Percentiles rank a stretch among this genome's conserved stretches.
These are phyloP conservation scores for Archocentrus centrarchus DNA, from an alignment of 2,113 vertebrate genomes.

Conservation along the genomic window DNA sequence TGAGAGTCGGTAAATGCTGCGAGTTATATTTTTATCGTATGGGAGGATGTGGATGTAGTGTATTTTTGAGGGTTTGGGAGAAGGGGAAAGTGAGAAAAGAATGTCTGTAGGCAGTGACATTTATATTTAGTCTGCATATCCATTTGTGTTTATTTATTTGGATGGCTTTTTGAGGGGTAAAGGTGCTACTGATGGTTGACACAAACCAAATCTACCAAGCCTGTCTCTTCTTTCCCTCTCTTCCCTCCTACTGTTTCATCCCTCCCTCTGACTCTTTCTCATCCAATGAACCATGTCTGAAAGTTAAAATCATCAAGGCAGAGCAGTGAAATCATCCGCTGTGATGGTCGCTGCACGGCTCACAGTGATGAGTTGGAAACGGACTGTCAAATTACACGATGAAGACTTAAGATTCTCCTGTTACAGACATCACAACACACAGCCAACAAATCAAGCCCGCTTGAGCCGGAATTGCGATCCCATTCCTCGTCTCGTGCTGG, in stretches of 20 bases:
- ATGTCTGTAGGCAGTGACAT: slow-evolving; percentile 52
- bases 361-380: slow-evolving; percentile 66
- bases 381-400: slow-evolving; percentile 63
- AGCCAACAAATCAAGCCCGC: slow-evolving; percentile 63
- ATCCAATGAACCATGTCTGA: slow-evolving; percentile 36
- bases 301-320: slow-evolving; percentile 56
- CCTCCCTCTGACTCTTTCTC: slow-evolving; percentile 1
- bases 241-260: slow-evolving; percentile 15
- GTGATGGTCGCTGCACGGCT: background rate
- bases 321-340: slow-evolving; percentile 40
- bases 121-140: slow-evolving; percentile 62
- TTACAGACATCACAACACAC: slow-evolving; percentile 59
- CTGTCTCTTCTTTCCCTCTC: background rate
- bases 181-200: slow-evolving; percentile 32
- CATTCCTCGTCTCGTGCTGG: slow-evolving; percentile 28
- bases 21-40: slow-evolving; percentile 72
- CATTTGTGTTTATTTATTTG: slow-evolving; percentile 54
- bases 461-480: slow-evolving; percentile 50
- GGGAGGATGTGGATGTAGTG: slow-evolving; percentile 70
- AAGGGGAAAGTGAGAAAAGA: slow-evolving; percentile 60
- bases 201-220: background rate
- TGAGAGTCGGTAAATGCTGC: slow-evolving; percentile 68
- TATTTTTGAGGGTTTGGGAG: slow-evolving; percentile 65
- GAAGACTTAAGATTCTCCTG: slow-evolving; percentile 59
- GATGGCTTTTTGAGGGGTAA: background rate